Evolutionary conservation across 2,113 vertebrate species (phyloP).

Genomic region (Myrmophylax atrothorax): DNA sequence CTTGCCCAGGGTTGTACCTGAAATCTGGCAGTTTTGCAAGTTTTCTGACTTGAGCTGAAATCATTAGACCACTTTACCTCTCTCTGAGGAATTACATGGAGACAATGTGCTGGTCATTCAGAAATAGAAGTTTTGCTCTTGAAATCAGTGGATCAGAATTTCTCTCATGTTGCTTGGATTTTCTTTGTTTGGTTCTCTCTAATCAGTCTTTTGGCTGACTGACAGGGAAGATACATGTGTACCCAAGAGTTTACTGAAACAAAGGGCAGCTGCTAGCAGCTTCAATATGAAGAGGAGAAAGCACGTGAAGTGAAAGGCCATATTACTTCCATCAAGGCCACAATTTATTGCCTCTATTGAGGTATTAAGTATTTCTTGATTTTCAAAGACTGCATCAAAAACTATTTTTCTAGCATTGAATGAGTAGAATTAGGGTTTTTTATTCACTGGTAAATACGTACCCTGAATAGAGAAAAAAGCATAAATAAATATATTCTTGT

Average conservation of each 20-base stretch:
- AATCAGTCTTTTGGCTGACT: neutral
- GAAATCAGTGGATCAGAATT: neutral
- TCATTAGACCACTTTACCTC: neutral
- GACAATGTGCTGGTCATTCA: fast-evolving
- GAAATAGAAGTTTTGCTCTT: neutral
- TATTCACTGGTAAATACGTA: neutral
- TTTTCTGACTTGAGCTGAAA: neutral
- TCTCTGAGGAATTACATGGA: neutral
- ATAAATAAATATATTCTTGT: neutral
- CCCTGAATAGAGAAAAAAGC: neutral
- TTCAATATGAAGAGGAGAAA: neutral
- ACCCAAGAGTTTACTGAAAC: neutral
- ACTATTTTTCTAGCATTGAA: neutral
- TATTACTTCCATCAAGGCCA: neutral
- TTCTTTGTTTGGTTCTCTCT: neutral
- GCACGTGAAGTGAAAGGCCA: neutral
- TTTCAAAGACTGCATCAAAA: neutral
- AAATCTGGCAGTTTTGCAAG: neutral
- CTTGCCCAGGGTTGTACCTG: neutral
- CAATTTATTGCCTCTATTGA: neutral
- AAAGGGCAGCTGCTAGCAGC: neutral
- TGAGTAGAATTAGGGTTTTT: neutral
- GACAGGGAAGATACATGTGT: neutral
- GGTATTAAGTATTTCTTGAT: neutral
- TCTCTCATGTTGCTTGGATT: neutral